These are phyloP conservation scores for Nycteola revayana DNA, from an alignment of 2,888 invertebrate genomes.

Conservation along the genomic window DNA sequence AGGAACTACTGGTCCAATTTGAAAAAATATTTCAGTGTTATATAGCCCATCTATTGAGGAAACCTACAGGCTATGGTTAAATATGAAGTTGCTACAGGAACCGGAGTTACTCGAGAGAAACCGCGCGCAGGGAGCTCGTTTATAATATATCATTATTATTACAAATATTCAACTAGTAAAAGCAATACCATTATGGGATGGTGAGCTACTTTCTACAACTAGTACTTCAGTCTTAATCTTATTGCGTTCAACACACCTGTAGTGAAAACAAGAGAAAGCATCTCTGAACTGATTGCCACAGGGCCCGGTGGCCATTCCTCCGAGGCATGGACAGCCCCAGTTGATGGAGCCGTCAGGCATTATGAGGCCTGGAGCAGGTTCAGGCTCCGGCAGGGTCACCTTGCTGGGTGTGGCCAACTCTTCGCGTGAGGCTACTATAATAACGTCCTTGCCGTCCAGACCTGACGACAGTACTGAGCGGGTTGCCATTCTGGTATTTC, in stretches of 20 bases:
- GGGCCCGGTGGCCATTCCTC: slow-evolving; percentile 98
- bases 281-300: slow-evolving; percentile 96
- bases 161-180: too few relatives aligned
- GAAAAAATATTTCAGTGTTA: too few relatives aligned
- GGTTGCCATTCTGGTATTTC: slow-evolving; percentile 10
- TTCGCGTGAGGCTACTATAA: slow-evolving; percentile 91
- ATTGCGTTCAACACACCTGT: slow-evolving; percentile 84
- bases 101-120: too few relatives aligned
- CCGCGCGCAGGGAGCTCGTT: too few relatives aligned
- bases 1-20: too few relatives aligned
- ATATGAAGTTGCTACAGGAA: too few relatives aligned
- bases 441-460: slow-evolving; percentile 85
- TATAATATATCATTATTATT: too few relatives aligned
- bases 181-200: too few relatives aligned
- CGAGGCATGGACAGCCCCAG: slow-evolving; percentile 98
- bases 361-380: slow-evolving; percentile 90
- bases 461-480: slow-evolving; percentile 35
- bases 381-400: slow-evolving; percentile 86
- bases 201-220: too few relatives aligned
- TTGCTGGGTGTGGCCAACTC: slow-evolving; percentile 89
- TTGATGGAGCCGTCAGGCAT: slow-evolving; percentile 94
- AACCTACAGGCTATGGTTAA: too few relatives aligned
- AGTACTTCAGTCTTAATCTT: too few relatives aligned
- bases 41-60: too few relatives aligned
- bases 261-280: slow-evolving; percentile 97